phyloP scores from a whole-genome alignment of 2,113 vertebrate species.

The Erinaceus europaeus region DNA sequence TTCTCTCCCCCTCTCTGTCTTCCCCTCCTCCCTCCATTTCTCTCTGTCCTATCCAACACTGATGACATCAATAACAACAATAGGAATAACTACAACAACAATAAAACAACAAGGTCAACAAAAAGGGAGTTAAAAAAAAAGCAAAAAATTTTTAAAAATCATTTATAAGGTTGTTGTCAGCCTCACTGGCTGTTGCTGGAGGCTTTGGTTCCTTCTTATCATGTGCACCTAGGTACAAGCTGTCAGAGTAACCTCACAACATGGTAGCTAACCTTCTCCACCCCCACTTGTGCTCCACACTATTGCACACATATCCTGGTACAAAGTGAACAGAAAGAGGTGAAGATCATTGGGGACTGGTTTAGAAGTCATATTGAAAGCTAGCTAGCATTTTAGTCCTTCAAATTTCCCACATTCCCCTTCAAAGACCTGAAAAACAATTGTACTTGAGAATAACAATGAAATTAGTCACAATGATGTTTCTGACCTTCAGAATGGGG shows the following conservation, averaged over 20 bases:
- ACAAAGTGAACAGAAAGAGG: neutral
- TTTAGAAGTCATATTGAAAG: neutral
- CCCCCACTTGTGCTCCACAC: neutral
- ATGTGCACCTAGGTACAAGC: neutral
- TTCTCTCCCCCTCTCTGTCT: too few relatives aligned
- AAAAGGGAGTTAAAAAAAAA: too few relatives aligned
- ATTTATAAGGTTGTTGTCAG: neutral
- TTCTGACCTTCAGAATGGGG: neutral
- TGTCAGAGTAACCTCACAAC: neutral
- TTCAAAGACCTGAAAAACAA: neutral
- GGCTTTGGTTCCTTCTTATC: neutral
- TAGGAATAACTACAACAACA: too few relatives aligned
- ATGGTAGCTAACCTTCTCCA: neutral
- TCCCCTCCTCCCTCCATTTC: too few relatives aligned
- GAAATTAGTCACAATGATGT: neutral
- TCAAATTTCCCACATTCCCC: neutral
- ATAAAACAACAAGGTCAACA: too few relatives aligned
- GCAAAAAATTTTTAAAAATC: too few relatives aligned
- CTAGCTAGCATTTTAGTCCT: neutral
- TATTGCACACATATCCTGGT: neutral
- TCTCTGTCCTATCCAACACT: too few relatives aligned
- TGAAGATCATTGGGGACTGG: neutral
- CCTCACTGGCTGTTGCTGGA: neutral
- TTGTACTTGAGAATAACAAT: neutral
- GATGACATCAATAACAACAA: too few relatives aligned